Conservation (phyloP, 1,140 invertebrate genomes). For the Drosophila burlai region DNA sequence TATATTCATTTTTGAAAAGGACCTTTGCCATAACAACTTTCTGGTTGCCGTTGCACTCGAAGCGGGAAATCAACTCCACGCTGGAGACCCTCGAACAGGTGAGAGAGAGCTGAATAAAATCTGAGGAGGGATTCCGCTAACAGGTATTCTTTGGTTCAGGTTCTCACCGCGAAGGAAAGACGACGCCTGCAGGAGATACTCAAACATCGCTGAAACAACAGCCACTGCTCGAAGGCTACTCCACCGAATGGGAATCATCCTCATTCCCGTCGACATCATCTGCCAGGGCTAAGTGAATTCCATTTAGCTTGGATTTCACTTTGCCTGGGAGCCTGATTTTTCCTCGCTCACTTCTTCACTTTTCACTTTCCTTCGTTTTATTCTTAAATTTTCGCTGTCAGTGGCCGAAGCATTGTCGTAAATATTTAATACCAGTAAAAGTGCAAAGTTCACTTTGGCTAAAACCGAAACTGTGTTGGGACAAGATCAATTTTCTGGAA, state of each 20-base stretch:
- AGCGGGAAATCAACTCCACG: slow-evolving; percentile 80
- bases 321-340: slow-evolving; percentile 51
- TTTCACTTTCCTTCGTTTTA: slow-evolving; percentile 27
- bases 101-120: slow-evolving; percentile 10
- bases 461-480: slow-evolving; percentile 53
- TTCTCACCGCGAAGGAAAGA: slow-evolving; percentile 76
- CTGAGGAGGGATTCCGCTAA: slow-evolving; percentile 1
- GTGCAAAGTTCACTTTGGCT: slow-evolving; percentile 75
- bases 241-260: slow-evolving; percentile 18
- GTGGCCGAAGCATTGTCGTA: slow-evolving; percentile 52
- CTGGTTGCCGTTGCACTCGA: slow-evolving; percentile 80
- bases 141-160: slow-evolving; percentile 24
- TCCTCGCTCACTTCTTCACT: slow-evolving; percentile 17
- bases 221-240: slow-evolving; percentile 3
- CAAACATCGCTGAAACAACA: slow-evolving; percentile 57
- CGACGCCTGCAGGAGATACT: slow-evolving; percentile 84
- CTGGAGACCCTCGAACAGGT: slow-evolving; percentile 80
- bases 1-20: slow-evolving; percentile 3
- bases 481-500: slow-evolving; percentile 36
- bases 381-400: slow-evolving; percentile 40
- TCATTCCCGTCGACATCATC: slow-evolving; percentile 26
- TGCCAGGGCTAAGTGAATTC: slow-evolving; percentile 56
- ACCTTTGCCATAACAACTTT: slow-evolving; percentile 82
- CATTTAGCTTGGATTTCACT: slow-evolving; percentile 70
- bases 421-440: slow-evolving; percentile 79